Conservation (phyloP, 2,113 vertebrate species). For the Channa argus region DNA sequence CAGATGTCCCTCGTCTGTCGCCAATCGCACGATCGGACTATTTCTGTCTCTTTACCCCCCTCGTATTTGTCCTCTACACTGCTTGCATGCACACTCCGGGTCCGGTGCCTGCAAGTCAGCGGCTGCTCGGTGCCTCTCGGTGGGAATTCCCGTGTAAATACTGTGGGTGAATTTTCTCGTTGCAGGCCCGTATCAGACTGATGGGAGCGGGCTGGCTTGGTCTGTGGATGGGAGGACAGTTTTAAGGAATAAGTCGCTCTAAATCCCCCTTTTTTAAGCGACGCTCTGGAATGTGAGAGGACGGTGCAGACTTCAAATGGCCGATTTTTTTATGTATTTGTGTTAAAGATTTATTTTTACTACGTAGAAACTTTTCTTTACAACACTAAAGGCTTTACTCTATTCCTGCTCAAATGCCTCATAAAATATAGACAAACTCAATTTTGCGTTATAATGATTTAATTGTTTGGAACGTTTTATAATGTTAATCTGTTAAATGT, state of each 20-base stretch:
- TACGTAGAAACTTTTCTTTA: not conserved
- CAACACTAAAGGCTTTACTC: not conserved
- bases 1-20: not conserved
- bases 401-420: not conserved
- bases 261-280: constrained; percentile 74
- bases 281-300: constrained; percentile 76
- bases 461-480: too few relatives aligned
- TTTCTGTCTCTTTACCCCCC: not conserved
- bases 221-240: constrained; percentile 76
- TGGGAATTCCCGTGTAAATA: constrained; percentile 55
- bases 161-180: constrained; percentile 8
- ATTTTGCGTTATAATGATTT: too few relatives aligned
- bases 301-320: constrained; percentile 54
- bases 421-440: too few relatives aligned
- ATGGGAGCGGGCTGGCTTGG: constrained; percentile 70
- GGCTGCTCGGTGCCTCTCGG: constrained; percentile 23
- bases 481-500: too few relatives aligned
- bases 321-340: not conserved
- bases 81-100: not conserved
- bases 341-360: constrained; percentile 11
- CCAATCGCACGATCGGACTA: not conserved
- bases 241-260: constrained; percentile 80
- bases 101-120: constrained; percentile 13
- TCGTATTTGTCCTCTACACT: not conserved
- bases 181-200: constrained; percentile 54